Base-by-base conservation (phyloP, 2,888 invertebrate genomes). In the Philopedon plagiatum region DNA sequence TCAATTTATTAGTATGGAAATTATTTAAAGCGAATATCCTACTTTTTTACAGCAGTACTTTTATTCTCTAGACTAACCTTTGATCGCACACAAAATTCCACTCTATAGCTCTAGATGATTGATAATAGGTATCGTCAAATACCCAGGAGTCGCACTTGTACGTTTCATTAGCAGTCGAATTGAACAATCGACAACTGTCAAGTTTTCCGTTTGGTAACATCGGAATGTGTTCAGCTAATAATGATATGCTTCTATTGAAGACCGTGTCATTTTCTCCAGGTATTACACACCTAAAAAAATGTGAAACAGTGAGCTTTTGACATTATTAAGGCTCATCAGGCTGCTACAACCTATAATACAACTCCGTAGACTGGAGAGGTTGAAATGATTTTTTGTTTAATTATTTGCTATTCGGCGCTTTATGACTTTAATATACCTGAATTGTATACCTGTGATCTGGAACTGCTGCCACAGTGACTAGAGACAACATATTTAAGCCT, bases 401-500 rank as follows among this genome's bases (percentile, higher is more conserved):
- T n/a, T n/a, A n/a, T n/a, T n/a, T n/a, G n/a, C n/a, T n/a, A n/a
- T n/a, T n/a, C n/a, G n/a, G n/a, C n/a, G n/a, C n/a, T n/a, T n/a
- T n/a, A n/a, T n/a, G 5, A 13, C 18, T 56, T 34, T 21, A 23
- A 44, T 57, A 57, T 34, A 49, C 44, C 34, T 49, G 26, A 46
- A 23, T 65, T 29, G 51, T 57, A 26, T 81, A 88, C 85, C 86
- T 85, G 85, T 94, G 92, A 41, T 91, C 91, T 0, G 94, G 94
- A 57, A 93, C 91, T 11, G 94, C 94, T 0, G 93, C 93, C 0
- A 95, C 93, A 0, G 94, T 94, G 8, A 93, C 90, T 66, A 95
- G 84, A 0, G 93, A 92, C 74, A 95, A 84, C 94, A 95, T 94
- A 82, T 95, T 94, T 81, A 93, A 86, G 9, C 94, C 95, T 1